phyloP scores from a whole-genome alignment of 2,797 vertebrate genomes.

The Hephaestus fuliginosus region DNA sequence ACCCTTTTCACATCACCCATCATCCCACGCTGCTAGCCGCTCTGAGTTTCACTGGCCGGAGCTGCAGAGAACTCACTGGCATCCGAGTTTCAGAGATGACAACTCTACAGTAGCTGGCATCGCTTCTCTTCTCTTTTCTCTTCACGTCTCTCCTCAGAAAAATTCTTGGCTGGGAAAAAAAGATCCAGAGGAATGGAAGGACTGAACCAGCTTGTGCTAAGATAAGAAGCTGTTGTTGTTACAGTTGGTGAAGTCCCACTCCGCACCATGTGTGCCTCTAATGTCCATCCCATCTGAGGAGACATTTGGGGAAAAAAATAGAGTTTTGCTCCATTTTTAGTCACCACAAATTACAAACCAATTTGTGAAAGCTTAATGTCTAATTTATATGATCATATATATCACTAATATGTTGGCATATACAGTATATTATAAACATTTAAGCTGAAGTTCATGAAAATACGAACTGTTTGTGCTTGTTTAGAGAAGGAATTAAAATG shows the following conservation, averaged over 20 bases:
- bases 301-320: background rate
- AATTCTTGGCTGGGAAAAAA: slow-evolving; percentile 23
- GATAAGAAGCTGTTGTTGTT: slow-evolving; percentile 35
- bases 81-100: slow-evolving; percentile 55
- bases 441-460: background rate
- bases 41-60: slow-evolving; percentile 36
- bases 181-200: slow-evolving; percentile 35
- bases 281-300: background rate
- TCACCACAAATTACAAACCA: no score
- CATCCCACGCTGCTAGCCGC: slow-evolving; percentile 54
- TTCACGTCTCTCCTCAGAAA: slow-evolving; percentile 34
- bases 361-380: background rate
- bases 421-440: no score
- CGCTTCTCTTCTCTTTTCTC: slow-evolving; percentile 22
- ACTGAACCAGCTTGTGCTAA: background rate
- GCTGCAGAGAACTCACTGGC: slow-evolving; percentile 50
- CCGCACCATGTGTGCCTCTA: background rate
- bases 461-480: background rate
- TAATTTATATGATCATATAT: background rate
- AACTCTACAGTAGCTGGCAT: slow-evolving; percentile 58
- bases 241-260: slow-evolving; percentile 14
- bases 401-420: background rate
- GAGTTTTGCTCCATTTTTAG: background rate
- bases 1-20: slow-evolving; percentile 53
- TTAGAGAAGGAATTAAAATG: background rate